Evolutionary conservation across 2,888 invertebrate species (phyloP).

Genomic region (Rotaria socialis): DNA sequence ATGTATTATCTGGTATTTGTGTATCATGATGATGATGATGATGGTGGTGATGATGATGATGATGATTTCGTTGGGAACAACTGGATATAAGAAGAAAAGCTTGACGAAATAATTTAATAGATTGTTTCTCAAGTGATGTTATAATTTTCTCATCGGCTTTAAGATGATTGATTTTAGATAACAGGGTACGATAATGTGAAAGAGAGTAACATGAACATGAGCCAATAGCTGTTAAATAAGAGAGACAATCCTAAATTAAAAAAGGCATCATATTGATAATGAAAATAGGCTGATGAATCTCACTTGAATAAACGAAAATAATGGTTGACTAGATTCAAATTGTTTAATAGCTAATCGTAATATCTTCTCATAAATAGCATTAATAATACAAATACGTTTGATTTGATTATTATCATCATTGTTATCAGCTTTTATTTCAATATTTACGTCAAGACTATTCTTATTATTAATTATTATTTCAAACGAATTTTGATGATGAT

Average conservation of each 20-base stretch:
- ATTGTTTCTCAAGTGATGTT: not conserved
- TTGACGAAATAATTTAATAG: not conserved
- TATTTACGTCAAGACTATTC: not conserved
- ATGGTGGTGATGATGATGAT: not conserved
- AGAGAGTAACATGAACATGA: slow-evolving; percentile 32
- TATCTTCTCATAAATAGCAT: slow-evolving; percentile 1
- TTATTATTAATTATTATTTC: not conserved
- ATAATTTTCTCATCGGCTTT: not conserved
- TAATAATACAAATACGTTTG: slow-evolving; percentile 3
- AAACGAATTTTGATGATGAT: slow-evolving; percentile 34
- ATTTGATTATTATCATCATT: not conserved
- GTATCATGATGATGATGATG: not conserved
- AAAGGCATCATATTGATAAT: not conserved
- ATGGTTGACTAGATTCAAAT: slow-evolving; percentile 5
- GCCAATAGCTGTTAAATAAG: not conserved
- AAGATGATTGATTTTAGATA: slow-evolving; percentile 13
- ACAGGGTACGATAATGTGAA: slow-evolving; percentile 2
- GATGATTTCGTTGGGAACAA: not conserved
- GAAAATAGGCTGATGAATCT: not conserved
- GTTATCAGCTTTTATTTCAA: not conserved
- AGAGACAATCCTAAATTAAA: slow-evolving; percentile 28
- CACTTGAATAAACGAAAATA: not conserved
- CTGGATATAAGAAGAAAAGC: not conserved
- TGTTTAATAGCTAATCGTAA: slow-evolving; percentile 8
- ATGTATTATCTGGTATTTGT: not conserved